Evolutionary conservation across 2,888 invertebrate genomes (phyloP).

Genomic region (Erebia epiphron): DNA sequence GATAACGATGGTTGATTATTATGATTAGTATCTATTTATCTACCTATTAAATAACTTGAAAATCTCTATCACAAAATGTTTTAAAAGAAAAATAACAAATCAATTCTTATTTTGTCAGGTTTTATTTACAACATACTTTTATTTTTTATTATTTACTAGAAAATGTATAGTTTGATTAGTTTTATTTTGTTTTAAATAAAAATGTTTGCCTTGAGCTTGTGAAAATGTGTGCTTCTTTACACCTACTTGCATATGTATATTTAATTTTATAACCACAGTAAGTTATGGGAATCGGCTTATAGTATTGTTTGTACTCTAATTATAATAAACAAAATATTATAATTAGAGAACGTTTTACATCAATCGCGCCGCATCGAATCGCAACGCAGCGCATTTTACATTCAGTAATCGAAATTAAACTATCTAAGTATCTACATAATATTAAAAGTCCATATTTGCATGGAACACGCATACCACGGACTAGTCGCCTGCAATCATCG

Average conservation of each 20-base stretch:
- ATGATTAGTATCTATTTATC: conserved; percentile 2
- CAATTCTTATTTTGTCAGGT: conserved; percentile 68
- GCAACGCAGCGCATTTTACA: too few relatives aligned
- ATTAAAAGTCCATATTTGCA: too few relatives aligned
- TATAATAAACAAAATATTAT: too few relatives aligned
- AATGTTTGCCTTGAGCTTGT: conserved; percentile 46
- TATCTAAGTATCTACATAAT: too few relatives aligned
- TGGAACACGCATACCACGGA: too few relatives aligned
- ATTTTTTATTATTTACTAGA: conserved; percentile 71
- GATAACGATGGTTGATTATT: conserved; percentile 15
- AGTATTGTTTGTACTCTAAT: too few relatives aligned
- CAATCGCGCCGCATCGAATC: too few relatives aligned
- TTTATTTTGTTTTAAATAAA: conserved; percentile 49
- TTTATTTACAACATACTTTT: conserved; percentile 66
- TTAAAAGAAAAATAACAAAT: conserved; percentile 45
- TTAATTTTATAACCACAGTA: too few relatives aligned
- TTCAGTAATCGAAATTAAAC: too few relatives aligned
- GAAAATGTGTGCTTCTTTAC: conserved; percentile 32
- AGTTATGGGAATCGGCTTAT: too few relatives aligned
- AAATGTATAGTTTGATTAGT: conserved; percentile 63
- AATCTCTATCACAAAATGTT: conserved; percentile 8
- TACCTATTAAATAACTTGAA: conserved; percentile 1
- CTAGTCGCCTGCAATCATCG: too few relatives aligned
- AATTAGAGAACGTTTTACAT: too few relatives aligned
- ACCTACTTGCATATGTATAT: neutral